Percentiles rank a stretch among this genome's conserved stretches.
Evolutionary conservation across 2,797 vertebrate genomes (phyloP).

Genomic region (Delichon dasypus): DNA sequence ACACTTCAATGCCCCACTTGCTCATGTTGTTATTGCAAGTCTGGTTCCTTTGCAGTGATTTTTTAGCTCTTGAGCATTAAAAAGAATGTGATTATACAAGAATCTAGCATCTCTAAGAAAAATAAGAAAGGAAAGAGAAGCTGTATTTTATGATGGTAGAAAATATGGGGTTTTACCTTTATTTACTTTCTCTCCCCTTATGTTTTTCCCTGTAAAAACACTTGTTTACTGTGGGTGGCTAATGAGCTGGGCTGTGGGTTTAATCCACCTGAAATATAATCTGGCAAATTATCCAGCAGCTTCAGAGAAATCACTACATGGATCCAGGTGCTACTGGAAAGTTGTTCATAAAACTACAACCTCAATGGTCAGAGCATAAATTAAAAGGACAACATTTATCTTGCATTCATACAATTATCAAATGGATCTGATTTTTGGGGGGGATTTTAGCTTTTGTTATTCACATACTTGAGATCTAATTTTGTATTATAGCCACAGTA

Average conservation of each 20-base stretch:
- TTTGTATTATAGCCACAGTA: background rate
- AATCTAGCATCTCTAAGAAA: background rate
- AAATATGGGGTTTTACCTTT: background rate
- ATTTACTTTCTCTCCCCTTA: background rate
- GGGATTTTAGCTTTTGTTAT: constrained; percentile 3
- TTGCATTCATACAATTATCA: background rate
- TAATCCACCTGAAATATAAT: background rate
- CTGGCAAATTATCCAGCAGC: background rate
- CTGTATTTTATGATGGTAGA: background rate
- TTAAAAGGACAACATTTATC: background rate
- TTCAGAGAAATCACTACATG: background rate
- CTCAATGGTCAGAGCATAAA: background rate
- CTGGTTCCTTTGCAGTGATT: background rate
- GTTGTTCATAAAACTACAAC: background rate
- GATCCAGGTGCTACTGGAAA: background rate
- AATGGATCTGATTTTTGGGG: no score
- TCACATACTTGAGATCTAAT: background rate
- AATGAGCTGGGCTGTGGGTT: background rate
- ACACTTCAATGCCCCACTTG: background rate
- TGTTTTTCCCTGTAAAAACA: background rate
- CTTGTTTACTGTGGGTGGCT: background rate
- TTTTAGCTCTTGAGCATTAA: background rate
- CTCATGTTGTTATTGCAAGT: background rate
- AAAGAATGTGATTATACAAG: background rate
- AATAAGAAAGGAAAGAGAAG: background rate